Evolutionary conservation across 2,113 vertebrate genomes (phyloP).

Genomic region (zebrafish (Danio rerio)): DNA sequence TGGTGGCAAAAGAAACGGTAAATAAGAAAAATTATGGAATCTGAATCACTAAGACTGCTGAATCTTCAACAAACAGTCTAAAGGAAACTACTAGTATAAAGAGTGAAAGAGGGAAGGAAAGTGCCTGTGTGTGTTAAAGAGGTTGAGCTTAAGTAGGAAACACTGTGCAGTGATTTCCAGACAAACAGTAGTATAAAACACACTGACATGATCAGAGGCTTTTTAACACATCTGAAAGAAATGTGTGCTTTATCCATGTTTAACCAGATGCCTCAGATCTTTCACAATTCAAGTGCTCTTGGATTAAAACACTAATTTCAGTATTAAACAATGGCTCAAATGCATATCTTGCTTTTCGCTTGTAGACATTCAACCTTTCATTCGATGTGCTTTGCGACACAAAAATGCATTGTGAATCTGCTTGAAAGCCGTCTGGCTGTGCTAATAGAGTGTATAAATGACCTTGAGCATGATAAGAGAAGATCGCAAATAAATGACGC

Average conservation of each 20-base stretch:
- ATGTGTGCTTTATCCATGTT: constrained; percentile 25
- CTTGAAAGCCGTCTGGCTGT: constrained; percentile 29
- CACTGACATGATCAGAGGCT: not conserved
- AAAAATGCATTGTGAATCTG: not conserved
- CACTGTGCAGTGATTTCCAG: constrained; percentile 26
- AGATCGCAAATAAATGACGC: constrained; percentile 37
- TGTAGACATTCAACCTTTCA: not conserved
- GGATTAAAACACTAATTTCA: constrained; percentile 11
- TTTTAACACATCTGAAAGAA: constrained; percentile 29
- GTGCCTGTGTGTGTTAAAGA: constrained; percentile 4
- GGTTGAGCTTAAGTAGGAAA: constrained; percentile 14
- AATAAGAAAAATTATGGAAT: not conserved
- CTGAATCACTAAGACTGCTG: not conserved
- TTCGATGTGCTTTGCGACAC: not conserved
- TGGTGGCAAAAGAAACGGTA: not conserved
- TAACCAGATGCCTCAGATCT: not conserved
- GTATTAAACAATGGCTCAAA: not conserved
- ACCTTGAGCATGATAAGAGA: constrained; percentile 40
- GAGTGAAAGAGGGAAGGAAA: not conserved
- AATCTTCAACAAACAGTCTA: not conserved
- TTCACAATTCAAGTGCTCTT: not conserved
- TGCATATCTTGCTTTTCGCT: not conserved
- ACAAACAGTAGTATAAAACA: not conserved
- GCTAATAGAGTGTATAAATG: constrained; percentile 35
- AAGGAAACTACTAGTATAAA: not conserved